Conservation (phyloP, 2,113 vertebrate species). For the Equus przewalskii region DNA sequence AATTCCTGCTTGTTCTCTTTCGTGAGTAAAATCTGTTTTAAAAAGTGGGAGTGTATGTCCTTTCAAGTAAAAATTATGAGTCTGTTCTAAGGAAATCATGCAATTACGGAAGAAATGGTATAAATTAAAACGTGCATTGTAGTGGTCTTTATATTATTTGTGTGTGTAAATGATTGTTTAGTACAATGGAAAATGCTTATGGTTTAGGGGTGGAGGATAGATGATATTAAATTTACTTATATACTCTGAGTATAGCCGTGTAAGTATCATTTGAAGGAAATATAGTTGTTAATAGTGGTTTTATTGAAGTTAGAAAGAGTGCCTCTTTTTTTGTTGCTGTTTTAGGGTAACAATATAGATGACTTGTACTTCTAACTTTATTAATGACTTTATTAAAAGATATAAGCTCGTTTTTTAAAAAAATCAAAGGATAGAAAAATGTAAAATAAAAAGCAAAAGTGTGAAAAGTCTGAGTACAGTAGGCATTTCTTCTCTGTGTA, state of each 20-base stretch:
- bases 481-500: neutral
- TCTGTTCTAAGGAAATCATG: neutral
- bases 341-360: neutral
- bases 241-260: neutral
- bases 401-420: neutral
- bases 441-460: neutral
- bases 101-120: neutral
- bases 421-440: neutral
- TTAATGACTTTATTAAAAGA: conserved; percentile 48
- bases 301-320: conserved; percentile 4
- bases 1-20: conserved; percentile 3
- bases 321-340: neutral
- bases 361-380: conserved; percentile 9
- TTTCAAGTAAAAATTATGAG: conserved; percentile 43
- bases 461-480: neutral
- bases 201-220: neutral
- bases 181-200: conserved; percentile 50
- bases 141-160: neutral
- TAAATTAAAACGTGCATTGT: neutral
- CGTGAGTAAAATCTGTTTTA: neutral
- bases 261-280: conserved; percentile 25
- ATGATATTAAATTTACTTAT: neutral
- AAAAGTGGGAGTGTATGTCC: neutral
- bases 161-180: neutral
- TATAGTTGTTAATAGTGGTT: neutral